Percentiles rank a stretch among this genome's conserved stretches.
These are phyloP conservation scores for Drosophila pruinosa DNA, from an alignment of 1,140 invertebrate genomes.

Conservation along the genomic window DNA sequence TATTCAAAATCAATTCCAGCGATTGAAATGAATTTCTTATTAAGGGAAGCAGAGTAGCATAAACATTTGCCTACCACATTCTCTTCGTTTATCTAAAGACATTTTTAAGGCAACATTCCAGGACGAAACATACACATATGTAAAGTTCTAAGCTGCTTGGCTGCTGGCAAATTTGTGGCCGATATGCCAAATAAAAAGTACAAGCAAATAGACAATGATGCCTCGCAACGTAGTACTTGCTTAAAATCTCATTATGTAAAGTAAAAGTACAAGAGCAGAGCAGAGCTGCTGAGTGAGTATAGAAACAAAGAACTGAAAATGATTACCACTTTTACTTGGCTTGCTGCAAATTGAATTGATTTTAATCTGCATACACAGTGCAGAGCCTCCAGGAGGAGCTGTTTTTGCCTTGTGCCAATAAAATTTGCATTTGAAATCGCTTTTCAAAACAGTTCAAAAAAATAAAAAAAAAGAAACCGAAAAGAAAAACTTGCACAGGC, in stretches of 20 bases:
- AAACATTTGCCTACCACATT: not conserved
- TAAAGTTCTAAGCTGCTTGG: constrained; percentile 27
- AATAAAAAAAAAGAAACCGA: not conserved
- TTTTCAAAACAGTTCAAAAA: constrained; percentile 49
- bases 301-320: constrained; percentile 73
- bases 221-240: constrained; percentile 41
- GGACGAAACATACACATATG: constrained; percentile 6
- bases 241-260: constrained; percentile 80
- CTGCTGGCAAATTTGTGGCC: constrained; percentile 38
- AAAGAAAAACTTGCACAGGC: constrained; percentile 50
- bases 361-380: constrained; percentile 65
- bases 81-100: not conserved
- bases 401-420: constrained; percentile 54
- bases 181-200: constrained; percentile 17
- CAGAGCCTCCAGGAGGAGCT: constrained; percentile 11
- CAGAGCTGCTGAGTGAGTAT: not conserved
- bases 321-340: constrained; percentile 78
- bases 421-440: constrained; percentile 79
- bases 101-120: not conserved
- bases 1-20: not conserved
- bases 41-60: not conserved
- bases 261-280: constrained; percentile 25
- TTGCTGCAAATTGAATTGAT: constrained; percentile 78
- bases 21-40: not conserved
- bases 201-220: constrained; percentile 12